Conservation (phyloP, 2,113 vertebrate species). For the Limanda limanda region DNA sequence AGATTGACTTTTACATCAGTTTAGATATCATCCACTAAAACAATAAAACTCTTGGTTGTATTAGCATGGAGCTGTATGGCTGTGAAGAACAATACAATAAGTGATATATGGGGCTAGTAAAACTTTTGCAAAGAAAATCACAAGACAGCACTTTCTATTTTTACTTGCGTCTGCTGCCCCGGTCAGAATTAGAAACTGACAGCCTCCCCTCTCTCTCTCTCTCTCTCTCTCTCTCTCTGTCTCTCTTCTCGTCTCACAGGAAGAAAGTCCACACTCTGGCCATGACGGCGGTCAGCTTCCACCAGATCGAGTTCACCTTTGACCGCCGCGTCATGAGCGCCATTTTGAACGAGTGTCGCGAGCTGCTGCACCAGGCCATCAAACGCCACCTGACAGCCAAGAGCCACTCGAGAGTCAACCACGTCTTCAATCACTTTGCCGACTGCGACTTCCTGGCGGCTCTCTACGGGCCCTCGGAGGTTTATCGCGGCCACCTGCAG, state of each 20-base stretch:
- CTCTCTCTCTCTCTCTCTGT: background rate
- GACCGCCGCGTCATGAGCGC: constrained; percentile 92
- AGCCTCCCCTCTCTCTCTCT: constrained; percentile 28
- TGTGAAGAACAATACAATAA: constrained; percentile 48
- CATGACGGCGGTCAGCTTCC: constrained; percentile 94
- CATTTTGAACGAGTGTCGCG: constrained; percentile 89
- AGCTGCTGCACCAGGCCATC: constrained; percentile 92
- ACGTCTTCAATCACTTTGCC: constrained; percentile 93
- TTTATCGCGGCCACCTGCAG: constrained; percentile 88
- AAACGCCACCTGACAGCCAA: constrained; percentile 93
- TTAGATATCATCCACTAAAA: constrained; percentile 42
- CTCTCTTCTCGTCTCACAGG: constrained; percentile 60
- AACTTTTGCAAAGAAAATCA: constrained; percentile 52
- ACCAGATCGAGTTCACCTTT: constrained; percentile 98
- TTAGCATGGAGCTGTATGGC: constrained; percentile 42
- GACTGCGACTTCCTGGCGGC: constrained; percentile 92
- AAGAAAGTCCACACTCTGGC: constrained; percentile 91
- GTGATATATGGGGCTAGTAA: constrained; percentile 33
- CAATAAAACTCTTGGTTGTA: constrained; percentile 32
- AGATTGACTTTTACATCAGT: constrained; percentile 58
- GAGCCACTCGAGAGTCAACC: constrained; percentile 93
- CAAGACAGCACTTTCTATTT: constrained; percentile 72
- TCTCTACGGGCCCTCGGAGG: constrained; percentile 88
- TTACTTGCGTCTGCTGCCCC: constrained; percentile 41
- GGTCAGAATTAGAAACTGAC: constrained; percentile 59